These are phyloP conservation scores for Phrynocephalus forsythii DNA, from an alignment of 2,797 vertebrate species.

Conservation along the genomic window DNA sequence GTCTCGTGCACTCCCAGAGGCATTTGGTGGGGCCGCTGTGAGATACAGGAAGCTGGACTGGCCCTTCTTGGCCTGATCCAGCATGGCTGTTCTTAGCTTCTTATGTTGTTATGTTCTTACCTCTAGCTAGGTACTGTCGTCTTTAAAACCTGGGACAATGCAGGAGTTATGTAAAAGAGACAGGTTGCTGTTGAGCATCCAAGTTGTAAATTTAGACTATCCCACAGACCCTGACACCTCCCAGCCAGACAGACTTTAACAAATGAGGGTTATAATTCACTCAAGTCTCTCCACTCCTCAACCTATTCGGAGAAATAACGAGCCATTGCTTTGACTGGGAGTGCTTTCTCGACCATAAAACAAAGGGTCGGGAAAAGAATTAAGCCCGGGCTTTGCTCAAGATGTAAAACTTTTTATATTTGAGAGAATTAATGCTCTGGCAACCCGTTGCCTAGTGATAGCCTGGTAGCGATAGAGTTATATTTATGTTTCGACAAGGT, in stretches of 20 bases:
- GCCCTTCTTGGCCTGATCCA: too few species aligned
- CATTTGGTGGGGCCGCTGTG: too few species aligned
- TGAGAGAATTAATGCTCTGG: neutral
- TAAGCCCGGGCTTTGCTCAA: neutral
- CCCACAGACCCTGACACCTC: neutral
- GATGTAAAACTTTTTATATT: slow-evolving; percentile 6
- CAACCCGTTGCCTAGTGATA: slow-evolving; percentile 8
- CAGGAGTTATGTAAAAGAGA: neutral
- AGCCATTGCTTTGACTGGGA: neutral
- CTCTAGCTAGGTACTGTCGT: neutral
- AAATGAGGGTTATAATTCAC: neutral
- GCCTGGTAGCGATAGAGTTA: neutral
- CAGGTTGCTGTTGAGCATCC: neutral
- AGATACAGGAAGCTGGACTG: too few species aligned
- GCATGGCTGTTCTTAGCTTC: too few species aligned
- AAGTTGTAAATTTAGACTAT: slow-evolving; percentile 15
- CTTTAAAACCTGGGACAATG: neutral
- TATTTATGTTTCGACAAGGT: slow-evolving; percentile 17
- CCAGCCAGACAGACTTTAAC: neutral
- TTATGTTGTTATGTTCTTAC: too few species aligned
- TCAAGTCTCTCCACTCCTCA: neutral
- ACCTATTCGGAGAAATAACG: neutral
- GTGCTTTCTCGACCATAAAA: neutral
- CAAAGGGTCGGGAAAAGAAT: neutral
- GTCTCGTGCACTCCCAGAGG: too few species aligned